Percentiles rank a stretch among this genome's conserved stretches.
Conservation (phyloP, 2,888 invertebrate genomes). For the Agonum fuliginosum region DNA sequence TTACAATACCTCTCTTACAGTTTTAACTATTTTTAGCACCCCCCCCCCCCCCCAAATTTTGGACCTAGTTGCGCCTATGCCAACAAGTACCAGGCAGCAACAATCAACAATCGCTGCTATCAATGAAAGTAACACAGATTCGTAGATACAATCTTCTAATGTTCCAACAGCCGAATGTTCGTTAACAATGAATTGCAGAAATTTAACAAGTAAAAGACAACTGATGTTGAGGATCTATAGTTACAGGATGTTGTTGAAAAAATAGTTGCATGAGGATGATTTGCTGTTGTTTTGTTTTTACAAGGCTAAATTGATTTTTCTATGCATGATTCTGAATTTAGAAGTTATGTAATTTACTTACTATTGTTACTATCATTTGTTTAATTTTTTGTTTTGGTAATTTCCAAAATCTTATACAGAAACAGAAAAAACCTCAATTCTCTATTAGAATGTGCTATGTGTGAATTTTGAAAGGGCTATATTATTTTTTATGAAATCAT, state of each 20-base stretch:
- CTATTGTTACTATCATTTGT: slow-evolving; percentile 6
- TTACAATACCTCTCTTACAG: too few species aligned
- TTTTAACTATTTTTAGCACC: too few species aligned
- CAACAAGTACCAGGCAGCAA: slow-evolving; percentile 5
- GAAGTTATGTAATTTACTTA: slow-evolving; percentile 4
- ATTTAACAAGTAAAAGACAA: slow-evolving; percentile 15
- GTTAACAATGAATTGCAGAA: slow-evolving; percentile 13
- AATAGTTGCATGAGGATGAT: slow-evolving; percentile 17
- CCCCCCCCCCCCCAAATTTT: too few species aligned
- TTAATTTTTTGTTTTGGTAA: too few species aligned
- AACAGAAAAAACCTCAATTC: too few species aligned
- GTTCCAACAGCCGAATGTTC: slow-evolving; percentile 7
- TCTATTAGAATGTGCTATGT: too few species aligned
- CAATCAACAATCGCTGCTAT: slow-evolving; percentile 18
- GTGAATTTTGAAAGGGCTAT: too few species aligned
- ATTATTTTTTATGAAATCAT: too few species aligned
- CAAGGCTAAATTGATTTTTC: not conserved
- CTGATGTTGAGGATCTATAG: not conserved
- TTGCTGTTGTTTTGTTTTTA: slow-evolving; percentile 14
- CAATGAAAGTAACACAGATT: slow-evolving; percentile 33
- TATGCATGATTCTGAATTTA: not conserved
- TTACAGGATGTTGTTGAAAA: slow-evolving; percentile 17
- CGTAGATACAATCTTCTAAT: slow-evolving; percentile 21
- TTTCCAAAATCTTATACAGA: too few species aligned
- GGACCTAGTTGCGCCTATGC: too few species aligned